These are phyloP conservation scores for Heliconius ethilla DNA, from an alignment of 2,888 invertebrate species.

Conservation along the genomic window DNA sequence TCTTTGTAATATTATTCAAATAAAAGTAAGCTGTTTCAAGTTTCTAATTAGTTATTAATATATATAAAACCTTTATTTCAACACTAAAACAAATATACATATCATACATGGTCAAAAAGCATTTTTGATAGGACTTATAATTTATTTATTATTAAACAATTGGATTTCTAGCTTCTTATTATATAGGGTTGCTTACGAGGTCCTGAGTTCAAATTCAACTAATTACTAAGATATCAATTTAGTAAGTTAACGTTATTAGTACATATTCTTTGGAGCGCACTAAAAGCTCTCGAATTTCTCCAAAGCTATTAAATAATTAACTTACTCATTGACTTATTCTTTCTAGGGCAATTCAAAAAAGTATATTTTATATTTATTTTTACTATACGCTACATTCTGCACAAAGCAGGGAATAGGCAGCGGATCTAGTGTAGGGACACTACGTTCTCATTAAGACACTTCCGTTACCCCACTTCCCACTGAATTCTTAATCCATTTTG, in stretches of 20 bases:
- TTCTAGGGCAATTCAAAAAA: not conserved
- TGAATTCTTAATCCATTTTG: too few relatives aligned
- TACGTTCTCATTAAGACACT: too few relatives aligned
- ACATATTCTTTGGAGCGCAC: not conserved
- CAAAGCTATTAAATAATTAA: not conserved
- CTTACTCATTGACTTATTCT: not conserved
- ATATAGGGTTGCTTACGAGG: not conserved
- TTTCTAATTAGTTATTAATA: not conserved
- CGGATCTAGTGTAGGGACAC: too few relatives aligned
- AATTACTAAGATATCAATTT: not conserved
- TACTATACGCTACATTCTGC: too few relatives aligned
- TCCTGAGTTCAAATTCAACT: not conserved
- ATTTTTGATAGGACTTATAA: not conserved
- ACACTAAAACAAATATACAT: not conserved
- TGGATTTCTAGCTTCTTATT: not conserved
- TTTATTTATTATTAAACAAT: not conserved
- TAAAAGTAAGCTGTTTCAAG: not conserved
- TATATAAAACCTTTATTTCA: not conserved
- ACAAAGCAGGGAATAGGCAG: too few relatives aligned
- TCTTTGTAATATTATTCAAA: constrained; percentile 4
- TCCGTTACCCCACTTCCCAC: too few relatives aligned
- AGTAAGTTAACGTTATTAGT: not conserved
- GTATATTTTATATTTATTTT: too few relatives aligned
- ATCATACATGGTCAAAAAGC: constrained; percentile 3
- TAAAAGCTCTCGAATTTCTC: not conserved